Evolutionary conservation across 2,113 vertebrate genomes (phyloP), one percentile per base, ranked within the genome.

Genomic region (Phrynocephalus versicolor): DNA sequence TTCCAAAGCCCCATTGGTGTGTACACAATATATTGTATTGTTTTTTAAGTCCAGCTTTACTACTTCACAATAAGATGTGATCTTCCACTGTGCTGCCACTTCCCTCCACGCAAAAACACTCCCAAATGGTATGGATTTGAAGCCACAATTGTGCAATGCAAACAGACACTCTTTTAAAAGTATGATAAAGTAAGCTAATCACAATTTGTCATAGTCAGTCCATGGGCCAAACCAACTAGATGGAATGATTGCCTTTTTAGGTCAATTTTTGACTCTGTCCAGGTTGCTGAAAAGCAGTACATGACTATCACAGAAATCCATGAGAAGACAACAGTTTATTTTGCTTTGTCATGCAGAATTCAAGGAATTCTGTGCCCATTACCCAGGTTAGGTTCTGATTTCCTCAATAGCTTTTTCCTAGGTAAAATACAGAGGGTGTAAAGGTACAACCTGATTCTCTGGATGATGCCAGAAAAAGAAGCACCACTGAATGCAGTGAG

Each of bases 11-110:
- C 25, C 33, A 33, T 33, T 72, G 37, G 35, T 73, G 35, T 85
- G 69, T 73, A 83, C 57, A 58, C 73, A n/a, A 83, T 39, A 58
- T 39, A 58, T 37, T 58, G 45, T 4, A 74, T 79, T 72, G 13
- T 15, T 64, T 85, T 84, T 80, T 80, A 85, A 72, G 57, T 25
- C 10, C 12, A 8, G 37, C 39, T 73, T 73, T 57, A 73, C 84
- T 69, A 37, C 77, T 80, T 85, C 84, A 77, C 73, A 55, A 72
- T 72, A 85, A 18, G 57, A 73, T 51, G 57, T 37, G 57, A 74
- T 64, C 60, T 73, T 72, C 21, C 41, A 55, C 67, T 70, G 30
- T 51, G 10, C 45, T 51, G 30, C 4, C 23, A 21, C 21, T 7
- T 27, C 5, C 41, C 37, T 14, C 74, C 2, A 16, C 16, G 27